Evolutionary conservation across 2,113 vertebrate species (phyloP).

Genomic region (Trachemys scripta): DNA sequence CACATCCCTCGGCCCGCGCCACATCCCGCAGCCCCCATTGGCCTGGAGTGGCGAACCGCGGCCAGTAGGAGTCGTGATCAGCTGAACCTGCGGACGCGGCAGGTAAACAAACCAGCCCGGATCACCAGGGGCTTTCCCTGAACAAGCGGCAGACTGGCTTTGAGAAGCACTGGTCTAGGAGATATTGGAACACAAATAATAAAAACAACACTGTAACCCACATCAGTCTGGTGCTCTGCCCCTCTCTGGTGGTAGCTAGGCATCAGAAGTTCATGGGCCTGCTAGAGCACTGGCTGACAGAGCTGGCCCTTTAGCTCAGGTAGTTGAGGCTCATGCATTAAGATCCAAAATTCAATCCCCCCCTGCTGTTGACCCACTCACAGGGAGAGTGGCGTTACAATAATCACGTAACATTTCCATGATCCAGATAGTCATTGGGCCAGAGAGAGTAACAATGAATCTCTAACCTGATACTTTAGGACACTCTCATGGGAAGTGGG

Average conservation of each 20-base stretch:
- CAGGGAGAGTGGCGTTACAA: not conserved
- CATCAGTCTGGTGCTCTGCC: not conserved
- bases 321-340: not conserved
- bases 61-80: no score
- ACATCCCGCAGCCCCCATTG: no score
- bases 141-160: no score
- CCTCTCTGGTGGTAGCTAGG: no score
- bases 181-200: not conserved
- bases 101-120: no score
- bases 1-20: no score
- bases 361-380: not conserved
- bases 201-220: not conserved
- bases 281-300: not conserved
- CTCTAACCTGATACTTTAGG: no score
- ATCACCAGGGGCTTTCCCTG: no score
- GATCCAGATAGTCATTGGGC: not conserved
- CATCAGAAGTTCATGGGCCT: not conserved
- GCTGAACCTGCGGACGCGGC: no score
- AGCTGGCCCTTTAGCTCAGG: not conserved
- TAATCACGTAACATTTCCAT: not conserved
- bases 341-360: not conserved
- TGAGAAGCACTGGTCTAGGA: not conserved
- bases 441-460: not conserved
- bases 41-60: no score
- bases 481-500: not conserved